A percentile compares a stretch with the other conserved stretches of the same genome.
These are phyloP conservation scores for Molothrus aeneus DNA, from an alignment of 2,797 vertebrate species.

Conservation along the genomic window DNA sequence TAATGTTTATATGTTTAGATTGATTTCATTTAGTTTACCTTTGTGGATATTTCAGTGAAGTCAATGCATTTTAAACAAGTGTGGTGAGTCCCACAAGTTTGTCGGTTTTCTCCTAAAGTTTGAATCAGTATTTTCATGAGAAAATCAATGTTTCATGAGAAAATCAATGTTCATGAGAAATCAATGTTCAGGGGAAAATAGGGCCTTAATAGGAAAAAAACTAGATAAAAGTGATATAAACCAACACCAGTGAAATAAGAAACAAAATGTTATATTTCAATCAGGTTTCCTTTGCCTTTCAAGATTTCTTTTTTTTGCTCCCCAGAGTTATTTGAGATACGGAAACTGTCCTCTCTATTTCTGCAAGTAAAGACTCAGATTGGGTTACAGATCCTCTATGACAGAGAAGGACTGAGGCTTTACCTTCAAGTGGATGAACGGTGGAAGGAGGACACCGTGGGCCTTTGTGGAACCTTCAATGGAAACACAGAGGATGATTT, in stretches of 20 bases:
- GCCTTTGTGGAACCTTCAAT: constrained; percentile 97
- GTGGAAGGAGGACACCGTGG: constrained; percentile 91
- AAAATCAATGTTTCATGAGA: neutral
- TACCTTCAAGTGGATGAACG: constrained; percentile 86
- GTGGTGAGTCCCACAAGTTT: neutral
- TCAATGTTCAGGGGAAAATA: neutral
- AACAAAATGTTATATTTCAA: neutral
- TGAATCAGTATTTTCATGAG: neutral
- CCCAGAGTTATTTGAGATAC: constrained; percentile 89
- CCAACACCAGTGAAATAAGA: neutral
- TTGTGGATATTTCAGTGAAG: neutral
- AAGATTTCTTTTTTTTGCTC: neutral
- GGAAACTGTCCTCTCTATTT: constrained; percentile 90
- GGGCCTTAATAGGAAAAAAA: neutral
- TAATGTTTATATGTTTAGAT: neutral
- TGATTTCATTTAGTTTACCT: neutral
- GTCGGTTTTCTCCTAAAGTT: neutral
- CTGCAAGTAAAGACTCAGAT: constrained; percentile 86
- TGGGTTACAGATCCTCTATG: constrained; percentile 88
- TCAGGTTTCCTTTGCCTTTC: neutral
- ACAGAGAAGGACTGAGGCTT: constrained; percentile 87
- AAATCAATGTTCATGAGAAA: neutral
- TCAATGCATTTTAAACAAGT: neutral
- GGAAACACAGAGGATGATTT: constrained; percentile 96
- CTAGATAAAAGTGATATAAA: accelerated